Percentiles rank a stretch among this genome's conserved stretches.
Conservation (phyloP, 2,888 invertebrate genomes). For the Lasioglossum vierecki region DNA sequence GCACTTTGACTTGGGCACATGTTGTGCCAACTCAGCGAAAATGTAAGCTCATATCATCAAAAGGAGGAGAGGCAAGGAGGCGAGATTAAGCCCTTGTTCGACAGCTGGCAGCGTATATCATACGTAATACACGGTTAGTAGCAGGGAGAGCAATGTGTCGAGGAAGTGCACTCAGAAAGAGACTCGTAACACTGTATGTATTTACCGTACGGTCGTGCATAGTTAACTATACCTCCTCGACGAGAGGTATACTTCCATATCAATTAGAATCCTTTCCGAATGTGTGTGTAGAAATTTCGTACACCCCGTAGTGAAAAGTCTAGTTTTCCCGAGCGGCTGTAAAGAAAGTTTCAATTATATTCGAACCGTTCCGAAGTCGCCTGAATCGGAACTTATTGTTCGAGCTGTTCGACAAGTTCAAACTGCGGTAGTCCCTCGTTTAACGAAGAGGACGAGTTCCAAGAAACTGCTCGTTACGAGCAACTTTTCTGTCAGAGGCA, state of each 20-base stretch:
- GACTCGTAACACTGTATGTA: constrained; percentile 37
- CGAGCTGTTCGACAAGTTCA: not conserved
- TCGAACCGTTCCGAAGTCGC: not conserved
- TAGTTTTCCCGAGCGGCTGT: not conserved
- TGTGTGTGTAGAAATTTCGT: not conserved
- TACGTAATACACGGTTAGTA: constrained; percentile 59
- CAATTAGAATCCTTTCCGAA: constrained; percentile 10
- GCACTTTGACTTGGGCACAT: constrained; percentile 83
- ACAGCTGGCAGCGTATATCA: constrained; percentile 74
- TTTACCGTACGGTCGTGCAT: constrained; percentile 23
- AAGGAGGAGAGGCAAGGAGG: constrained; percentile 65
- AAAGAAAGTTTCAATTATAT: constrained; percentile 12
- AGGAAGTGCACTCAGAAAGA: constrained; percentile 49
- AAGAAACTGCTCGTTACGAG: constrained; percentile 4
- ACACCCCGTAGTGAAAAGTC: not conserved
- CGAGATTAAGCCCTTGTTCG: constrained; percentile 77
- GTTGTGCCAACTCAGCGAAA: constrained; percentile 84
- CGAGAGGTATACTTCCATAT: constrained; percentile 2
- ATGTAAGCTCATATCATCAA: constrained; percentile 79
- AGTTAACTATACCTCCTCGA: constrained; percentile 40
- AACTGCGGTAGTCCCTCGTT: constrained; percentile 4
- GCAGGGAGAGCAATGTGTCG: constrained; percentile 38
- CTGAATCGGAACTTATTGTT: constrained; percentile 15
- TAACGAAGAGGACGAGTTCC: not conserved
- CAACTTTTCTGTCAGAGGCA: not conserved